Evolutionary conservation across 2,888 invertebrate species (phyloP).

Genomic region (Agonopterix alstromeriana): DNA sequence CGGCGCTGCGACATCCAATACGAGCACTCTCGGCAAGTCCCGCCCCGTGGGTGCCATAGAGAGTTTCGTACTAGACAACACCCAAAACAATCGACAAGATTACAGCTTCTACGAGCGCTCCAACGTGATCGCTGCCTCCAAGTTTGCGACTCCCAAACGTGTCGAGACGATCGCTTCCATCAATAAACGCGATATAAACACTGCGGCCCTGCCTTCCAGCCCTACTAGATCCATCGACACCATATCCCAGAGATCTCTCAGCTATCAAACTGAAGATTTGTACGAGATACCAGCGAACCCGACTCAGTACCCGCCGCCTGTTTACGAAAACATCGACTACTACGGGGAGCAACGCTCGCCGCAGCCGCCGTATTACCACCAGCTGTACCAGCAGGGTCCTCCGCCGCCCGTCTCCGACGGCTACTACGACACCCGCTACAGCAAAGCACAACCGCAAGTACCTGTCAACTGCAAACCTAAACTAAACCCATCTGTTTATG

Average conservation of each 20-base stretch:
- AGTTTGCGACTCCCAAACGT: conserved; percentile 86
- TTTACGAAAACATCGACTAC: conserved; percentile 91
- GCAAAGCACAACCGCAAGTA: conserved; percentile 90
- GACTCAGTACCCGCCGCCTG: conserved; percentile 61
- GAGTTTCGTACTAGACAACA: conserved; percentile 78
- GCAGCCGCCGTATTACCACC: conserved; percentile 80
- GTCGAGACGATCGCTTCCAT: conserved; percentile 79
- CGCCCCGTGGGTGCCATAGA: conserved; percentile 80
- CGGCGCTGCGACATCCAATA: conserved; percentile 51
- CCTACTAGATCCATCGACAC: conserved; percentile 79
- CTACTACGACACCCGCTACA: conserved; percentile 75
- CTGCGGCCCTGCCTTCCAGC: conserved; percentile 61
- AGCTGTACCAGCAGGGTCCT: conserved; percentile 61
- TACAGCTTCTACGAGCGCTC: conserved; percentile 80
- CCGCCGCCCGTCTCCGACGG: conserved; percentile 61
- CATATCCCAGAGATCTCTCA: conserved; percentile 77
- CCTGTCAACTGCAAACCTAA: conserved; percentile 75
- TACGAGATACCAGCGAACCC: conserved; percentile 66
- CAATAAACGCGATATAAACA: conserved; percentile 60
- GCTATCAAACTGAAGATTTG: conserved; percentile 64
- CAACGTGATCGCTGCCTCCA: conserved; percentile 85
- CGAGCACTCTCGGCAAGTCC: conserved; percentile 59
- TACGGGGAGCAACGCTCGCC: conserved; percentile 78
- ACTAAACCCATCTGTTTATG: conserved; percentile 61
- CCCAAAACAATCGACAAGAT: conserved; percentile 57